A percentile compares a stretch with the other conserved stretches of the same genome.
phyloP scores from a whole-genome alignment of 2,113 vertebrate genomes.

The Onychostruthus taczanowskii region DNA sequence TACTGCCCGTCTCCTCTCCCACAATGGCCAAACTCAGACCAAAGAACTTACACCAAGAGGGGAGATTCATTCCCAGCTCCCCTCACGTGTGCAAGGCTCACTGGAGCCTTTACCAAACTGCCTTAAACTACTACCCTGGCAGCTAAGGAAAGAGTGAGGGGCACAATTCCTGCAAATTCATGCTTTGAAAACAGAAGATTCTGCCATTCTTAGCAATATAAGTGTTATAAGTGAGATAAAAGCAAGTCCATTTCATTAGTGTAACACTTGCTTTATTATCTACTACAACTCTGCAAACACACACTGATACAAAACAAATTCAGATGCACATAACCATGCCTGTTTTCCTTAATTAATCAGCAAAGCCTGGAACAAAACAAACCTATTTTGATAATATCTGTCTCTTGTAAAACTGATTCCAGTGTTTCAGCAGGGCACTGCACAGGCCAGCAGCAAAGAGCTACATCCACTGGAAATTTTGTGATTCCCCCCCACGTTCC shows the following conservation, averaged over 20 bases:
- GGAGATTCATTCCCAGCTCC: neutral
- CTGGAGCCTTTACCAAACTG: neutral
- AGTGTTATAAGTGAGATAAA: neutral
- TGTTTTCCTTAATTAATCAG: neutral
- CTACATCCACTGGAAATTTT: neutral
- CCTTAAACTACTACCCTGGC: neutral
- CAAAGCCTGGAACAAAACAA: neutral
- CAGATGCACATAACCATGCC: neutral
- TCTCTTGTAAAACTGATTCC: neutral
- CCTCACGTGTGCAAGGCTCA: neutral
- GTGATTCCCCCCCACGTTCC: no score
- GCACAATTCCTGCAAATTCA: neutral
- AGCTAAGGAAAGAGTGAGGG: neutral
- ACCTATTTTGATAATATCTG: neutral
- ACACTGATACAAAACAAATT: neutral
- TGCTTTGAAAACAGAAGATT: no score
- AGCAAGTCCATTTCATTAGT: neutral
- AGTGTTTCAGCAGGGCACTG: neutral
- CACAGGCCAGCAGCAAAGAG: neutral
- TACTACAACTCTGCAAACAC: neutral
- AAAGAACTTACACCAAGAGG: neutral
- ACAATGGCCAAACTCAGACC: rapidly evolving
- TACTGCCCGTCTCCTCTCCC: neutral
- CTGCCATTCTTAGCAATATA: neutral
- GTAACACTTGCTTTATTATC: neutral